Percentiles rank a stretch among this genome's conserved stretches.
Evolutionary conservation across 2,888 invertebrate species (phyloP).

Genomic region (Drosophila kanekoi): DNA sequence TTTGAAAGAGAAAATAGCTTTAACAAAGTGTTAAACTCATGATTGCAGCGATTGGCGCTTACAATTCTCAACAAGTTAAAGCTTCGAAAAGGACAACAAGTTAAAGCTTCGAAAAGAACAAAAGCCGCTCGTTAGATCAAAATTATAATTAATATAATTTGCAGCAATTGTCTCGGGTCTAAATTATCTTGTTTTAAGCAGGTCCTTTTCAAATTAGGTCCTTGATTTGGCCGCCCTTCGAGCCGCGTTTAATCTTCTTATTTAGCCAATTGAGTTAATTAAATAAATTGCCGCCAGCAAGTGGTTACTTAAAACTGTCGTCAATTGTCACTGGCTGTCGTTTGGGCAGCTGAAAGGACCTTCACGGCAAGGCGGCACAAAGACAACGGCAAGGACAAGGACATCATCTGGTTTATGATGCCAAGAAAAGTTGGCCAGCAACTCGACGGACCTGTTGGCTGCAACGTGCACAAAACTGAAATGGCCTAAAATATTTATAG

Average conservation of each 20-base stretch:
- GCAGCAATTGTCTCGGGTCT: too few relatives aligned
- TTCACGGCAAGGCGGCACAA: background rate
- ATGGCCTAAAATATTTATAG: slow-evolving; percentile 18
- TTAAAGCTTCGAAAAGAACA: too few relatives aligned
- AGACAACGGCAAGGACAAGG: slow-evolving; percentile 32
- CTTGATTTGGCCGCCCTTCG: slow-evolving; percentile 23
- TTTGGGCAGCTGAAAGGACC: background rate
- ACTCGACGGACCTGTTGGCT: slow-evolving; percentile 25
- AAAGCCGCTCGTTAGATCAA: too few relatives aligned
- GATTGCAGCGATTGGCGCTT: too few relatives aligned
- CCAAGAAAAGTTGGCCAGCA: slow-evolving; percentile 18
- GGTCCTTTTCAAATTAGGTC: slow-evolving; percentile 32
- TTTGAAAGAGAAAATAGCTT: too few relatives aligned
- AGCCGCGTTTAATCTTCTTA: slow-evolving; percentile 9
- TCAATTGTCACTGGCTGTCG: slow-evolving; percentile 39
- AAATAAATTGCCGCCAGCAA: slow-evolving; percentile 47
- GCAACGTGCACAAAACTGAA: background rate
- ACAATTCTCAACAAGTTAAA: too few relatives aligned
- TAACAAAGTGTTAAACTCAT: too few relatives aligned
- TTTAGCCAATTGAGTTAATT: slow-evolving; percentile 52
- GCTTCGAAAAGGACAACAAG: too few relatives aligned
- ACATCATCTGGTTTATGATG: slow-evolving; percentile 27
- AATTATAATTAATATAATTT: too few relatives aligned
- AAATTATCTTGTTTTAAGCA: too few relatives aligned
- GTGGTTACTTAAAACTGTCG: slow-evolving; percentile 21